A percentile compares a stretch with the other conserved stretches of the same genome.
Conservation (phyloP, 2,797 vertebrate species). For the Champsocephalus gunnari region DNA sequence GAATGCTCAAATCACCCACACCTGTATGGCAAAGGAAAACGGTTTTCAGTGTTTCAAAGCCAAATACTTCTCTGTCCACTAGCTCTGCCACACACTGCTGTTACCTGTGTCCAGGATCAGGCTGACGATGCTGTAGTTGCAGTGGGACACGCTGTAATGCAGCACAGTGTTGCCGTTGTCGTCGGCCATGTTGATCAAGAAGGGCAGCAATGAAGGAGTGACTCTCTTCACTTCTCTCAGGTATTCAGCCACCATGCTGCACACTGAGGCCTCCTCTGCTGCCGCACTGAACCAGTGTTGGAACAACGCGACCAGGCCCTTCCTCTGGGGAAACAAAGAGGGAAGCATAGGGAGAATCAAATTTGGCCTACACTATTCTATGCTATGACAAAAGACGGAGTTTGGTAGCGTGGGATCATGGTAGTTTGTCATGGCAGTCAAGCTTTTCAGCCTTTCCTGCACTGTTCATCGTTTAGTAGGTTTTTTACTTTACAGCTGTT, state of each 20-base stretch:
- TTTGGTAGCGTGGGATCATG: no score
- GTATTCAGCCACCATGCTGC: constrained; percentile 82
- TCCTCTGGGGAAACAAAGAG: constrained; percentile 70
- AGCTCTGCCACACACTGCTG: fast-evolving
- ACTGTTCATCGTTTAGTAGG: no score
- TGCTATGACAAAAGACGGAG: not conserved
- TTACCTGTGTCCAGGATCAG: constrained; percentile 92
- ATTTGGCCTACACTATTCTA: not conserved
- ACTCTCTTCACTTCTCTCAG: constrained; percentile 80
- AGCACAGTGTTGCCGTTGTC: constrained; percentile 95
- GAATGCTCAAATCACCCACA: constrained; percentile 87
- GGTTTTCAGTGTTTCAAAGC: not conserved
- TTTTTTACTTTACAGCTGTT: no score
- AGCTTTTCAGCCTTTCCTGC: no score
- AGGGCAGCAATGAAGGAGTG: constrained; percentile 84
- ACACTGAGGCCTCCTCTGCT: constrained; percentile 88
- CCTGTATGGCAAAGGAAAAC: constrained; percentile 74
- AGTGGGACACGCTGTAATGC: constrained; percentile 96
- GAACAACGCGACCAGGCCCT: constrained; percentile 85
- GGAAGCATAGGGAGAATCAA: not conserved
- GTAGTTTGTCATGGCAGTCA: no score
- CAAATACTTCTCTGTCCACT: fast-evolving
- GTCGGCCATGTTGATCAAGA: constrained; percentile 92
- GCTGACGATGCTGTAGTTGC: constrained; percentile 90
- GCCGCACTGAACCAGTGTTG: constrained; percentile 94